Evolutionary conservation across 2,888 invertebrate genomes (phyloP).

Genomic region (Lasioglossum oenotherae): DNA sequence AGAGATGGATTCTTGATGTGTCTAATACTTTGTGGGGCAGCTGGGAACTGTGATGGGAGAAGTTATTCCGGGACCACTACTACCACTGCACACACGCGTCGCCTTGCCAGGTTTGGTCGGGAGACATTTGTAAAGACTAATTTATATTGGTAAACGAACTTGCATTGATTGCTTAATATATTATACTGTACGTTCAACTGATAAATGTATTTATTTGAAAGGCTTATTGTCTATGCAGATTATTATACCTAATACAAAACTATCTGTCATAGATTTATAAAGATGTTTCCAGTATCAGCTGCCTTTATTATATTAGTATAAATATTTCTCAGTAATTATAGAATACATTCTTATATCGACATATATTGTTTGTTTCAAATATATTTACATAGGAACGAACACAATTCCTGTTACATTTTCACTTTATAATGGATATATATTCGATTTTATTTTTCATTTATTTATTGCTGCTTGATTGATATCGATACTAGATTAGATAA

Average conservation of each 20-base stretch:
- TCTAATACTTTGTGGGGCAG: slow-evolving; percentile 81
- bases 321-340: slow-evolving; percentile 3
- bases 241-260: slow-evolving; percentile 31
- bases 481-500: not conserved
- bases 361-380: slow-evolving; percentile 17
- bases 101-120: slow-evolving; percentile 88
- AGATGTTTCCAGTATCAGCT: slow-evolving; percentile 8
- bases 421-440: slow-evolving; percentile 8
- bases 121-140: slow-evolving; percentile 85
- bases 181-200: slow-evolving; percentile 61
- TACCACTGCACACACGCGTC: slow-evolving; percentile 87
- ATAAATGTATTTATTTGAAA: slow-evolving; percentile 63
- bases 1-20: slow-evolving; percentile 73
- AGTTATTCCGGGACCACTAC: slow-evolving; percentile 85
- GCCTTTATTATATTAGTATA: slow-evolving; percentile 23
- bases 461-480: slow-evolving; percentile 6
- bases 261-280: slow-evolving; percentile 19
- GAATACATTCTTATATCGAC: not conserved
- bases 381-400: slow-evolving; percentile 15
- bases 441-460: slow-evolving; percentile 12
- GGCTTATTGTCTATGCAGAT: slow-evolving; percentile 35
- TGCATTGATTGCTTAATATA: slow-evolving; percentile 52
- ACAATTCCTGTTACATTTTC: slow-evolving; percentile 15
- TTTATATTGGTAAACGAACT: slow-evolving; percentile 59
- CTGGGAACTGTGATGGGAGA: slow-evolving; percentile 81